Base-by-base conservation (phyloP, 2,113 vertebrate genomes). In the Synchiropus splendidus region DNA sequence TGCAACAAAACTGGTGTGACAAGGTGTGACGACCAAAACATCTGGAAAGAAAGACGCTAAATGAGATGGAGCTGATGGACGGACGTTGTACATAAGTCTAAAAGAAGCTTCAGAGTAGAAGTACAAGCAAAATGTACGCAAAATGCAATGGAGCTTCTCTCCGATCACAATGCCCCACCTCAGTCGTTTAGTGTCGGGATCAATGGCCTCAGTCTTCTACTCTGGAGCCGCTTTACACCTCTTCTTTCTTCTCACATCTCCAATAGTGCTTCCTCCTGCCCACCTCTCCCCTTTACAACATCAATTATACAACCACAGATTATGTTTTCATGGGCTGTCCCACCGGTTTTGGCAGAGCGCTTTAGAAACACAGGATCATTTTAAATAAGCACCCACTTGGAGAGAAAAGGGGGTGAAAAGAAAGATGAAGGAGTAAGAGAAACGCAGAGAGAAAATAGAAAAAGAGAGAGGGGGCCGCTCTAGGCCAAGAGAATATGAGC, bases 401-500 rank as follows among this genome's bases (percentile, higher is more conserved):
- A 69, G 69, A 70, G 38, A 61, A 51, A 56, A 12, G 12, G 17
- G 39, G 30, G 36, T 10, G 12, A 36, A 14, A 42, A 43, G 41
- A 42, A 42, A 46, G 62, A 39, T 41, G 55, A 54, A 57, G 67
- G 71, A 75, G 67, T 56, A 52, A 58, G 64, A 72, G 58, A 70
- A 61, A 71, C 61, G 55, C 62, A 70, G 57, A 65, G 74, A 79
- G 67, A 77, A 72, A 77, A 78, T 58, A 75, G 54, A 71, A 68
- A 67, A 70, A 34, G 49, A 63, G 62, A 67, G 61, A 56, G 68
- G 65, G 66, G 65, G 65, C 76, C 72, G 81, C 77, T 83, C 64
- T 75, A 78, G 81, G 80, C 79, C 75, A 84, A 74, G 69, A 80
- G 74, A 77, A 83, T 78, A 85, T 79, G 79, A 85, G 82, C 84